These are phyloP conservation scores for Enteromius unitaeniatus DNA, from an alignment of 2,797 vertebrate species.

Conservation along the genomic window DNA sequence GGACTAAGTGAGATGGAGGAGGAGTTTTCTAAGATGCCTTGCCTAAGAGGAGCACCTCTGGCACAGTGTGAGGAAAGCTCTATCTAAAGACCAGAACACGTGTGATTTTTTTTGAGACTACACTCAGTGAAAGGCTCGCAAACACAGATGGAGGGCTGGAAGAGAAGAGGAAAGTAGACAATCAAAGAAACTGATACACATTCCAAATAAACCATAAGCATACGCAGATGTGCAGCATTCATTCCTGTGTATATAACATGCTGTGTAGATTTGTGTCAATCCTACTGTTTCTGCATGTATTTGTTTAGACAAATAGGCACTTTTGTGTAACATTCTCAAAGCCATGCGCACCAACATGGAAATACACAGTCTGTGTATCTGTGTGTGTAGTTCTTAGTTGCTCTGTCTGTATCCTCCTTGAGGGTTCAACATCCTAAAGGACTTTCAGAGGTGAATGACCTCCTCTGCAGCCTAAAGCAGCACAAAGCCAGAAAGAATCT, in stretches of 20 bases:
- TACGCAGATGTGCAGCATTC: background rate
- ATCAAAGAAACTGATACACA: conserved; percentile 48
- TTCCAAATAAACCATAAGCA: conserved; percentile 19
- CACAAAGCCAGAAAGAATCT: conserved; percentile 1
- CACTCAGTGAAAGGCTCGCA: conserved; percentile 31
- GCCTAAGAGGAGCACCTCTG: conserved; percentile 81
- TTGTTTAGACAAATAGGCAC: background rate
- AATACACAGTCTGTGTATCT: conserved; percentile 34
- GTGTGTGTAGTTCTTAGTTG: conserved; percentile 14
- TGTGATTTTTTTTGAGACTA: conserved; percentile 18
- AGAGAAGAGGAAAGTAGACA: conserved; percentile 33
- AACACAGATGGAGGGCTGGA: conserved; percentile 44
- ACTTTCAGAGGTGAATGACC: background rate
- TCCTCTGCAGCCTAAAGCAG: background rate
- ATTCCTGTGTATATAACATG: conserved; percentile 11
- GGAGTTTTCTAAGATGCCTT: conserved; percentile 72
- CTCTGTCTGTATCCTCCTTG: background rate
- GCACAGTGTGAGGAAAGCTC: conserved; percentile 88
- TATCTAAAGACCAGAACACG: conserved; percentile 73
- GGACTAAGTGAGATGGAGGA: conserved; percentile 73
- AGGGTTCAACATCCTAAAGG: background rate
- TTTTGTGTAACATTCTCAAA: conserved; percentile 15
- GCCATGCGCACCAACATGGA: background rate
- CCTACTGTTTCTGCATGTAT: conserved; percentile 32
- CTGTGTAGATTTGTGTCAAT: conserved; percentile 22